Percentiles rank a stretch among this genome's conserved stretches.
Conservation (phyloP, 2,113 vertebrate species). For the Lepisosteus oculatus region DNA sequence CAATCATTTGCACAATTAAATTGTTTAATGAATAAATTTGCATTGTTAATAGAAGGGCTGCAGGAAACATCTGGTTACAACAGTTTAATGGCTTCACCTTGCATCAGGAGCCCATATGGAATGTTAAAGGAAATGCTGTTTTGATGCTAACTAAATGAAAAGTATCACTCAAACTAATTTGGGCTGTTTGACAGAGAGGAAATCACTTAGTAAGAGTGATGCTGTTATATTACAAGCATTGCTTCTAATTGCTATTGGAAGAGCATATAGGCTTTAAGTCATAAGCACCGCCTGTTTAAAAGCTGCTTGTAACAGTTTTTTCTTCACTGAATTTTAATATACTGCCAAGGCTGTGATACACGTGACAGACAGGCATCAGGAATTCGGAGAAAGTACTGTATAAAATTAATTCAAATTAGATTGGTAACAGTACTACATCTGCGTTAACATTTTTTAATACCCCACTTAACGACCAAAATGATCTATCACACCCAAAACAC, state of each 20-base stretch:
- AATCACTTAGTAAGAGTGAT: slow-evolving; percentile 67
- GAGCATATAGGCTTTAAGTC: slow-evolving; percentile 28
- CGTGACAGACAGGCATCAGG: slow-evolving; percentile 25
- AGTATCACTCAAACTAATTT: slow-evolving; percentile 68
- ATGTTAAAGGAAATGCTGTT: slow-evolving; percentile 58
- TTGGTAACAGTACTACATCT: slow-evolving; percentile 50
- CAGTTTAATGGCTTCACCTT: slow-evolving; percentile 54
- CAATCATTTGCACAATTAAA: slow-evolving; percentile 74
- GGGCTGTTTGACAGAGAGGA: slow-evolving; percentile 61
- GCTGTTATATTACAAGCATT: slow-evolving; percentile 54
- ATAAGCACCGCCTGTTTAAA: not conserved
- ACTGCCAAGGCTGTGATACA: slow-evolving; percentile 10
- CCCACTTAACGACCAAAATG: not conserved
- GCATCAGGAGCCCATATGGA: slow-evolving; percentile 68
- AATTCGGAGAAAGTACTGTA: slow-evolving; percentile 40
- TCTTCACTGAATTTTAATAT: slow-evolving; percentile 43
- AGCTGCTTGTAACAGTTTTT: slow-evolving; percentile 30
- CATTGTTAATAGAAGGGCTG: slow-evolving; percentile 62
- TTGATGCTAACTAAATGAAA: slow-evolving; percentile 69
- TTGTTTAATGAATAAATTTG: slow-evolving; percentile 77
- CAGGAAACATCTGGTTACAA: slow-evolving; percentile 65
- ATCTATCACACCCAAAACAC: no score
- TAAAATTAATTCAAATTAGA: slow-evolving; percentile 58
- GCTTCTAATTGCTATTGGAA: slow-evolving; percentile 58
- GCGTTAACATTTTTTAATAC: slow-evolving; percentile 39